These are phyloP conservation scores for Lycopodina hypogea DNA, from an alignment of 37 sponge, comb jelly and placozoan species.

Conservation along the genomic window DNA sequence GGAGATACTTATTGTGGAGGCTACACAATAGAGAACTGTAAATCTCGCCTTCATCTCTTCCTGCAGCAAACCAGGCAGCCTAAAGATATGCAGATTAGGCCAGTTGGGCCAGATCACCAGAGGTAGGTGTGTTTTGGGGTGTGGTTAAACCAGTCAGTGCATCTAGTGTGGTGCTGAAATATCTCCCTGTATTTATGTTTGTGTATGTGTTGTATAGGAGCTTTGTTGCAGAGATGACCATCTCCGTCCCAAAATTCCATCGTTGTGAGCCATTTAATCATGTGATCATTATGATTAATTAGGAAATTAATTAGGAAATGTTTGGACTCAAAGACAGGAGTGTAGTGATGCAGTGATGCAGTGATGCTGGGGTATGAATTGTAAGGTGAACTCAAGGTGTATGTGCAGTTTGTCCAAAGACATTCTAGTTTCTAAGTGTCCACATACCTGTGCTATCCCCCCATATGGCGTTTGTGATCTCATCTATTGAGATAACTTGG, in stretches of 20 bases:
- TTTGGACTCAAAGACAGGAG: too few species aligned
- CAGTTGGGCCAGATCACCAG: constrained; percentile 58
- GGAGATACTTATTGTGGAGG: constrained; percentile 33
- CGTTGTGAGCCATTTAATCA: constrained; percentile 42
- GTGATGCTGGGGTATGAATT: too few species aligned
- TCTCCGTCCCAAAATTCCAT: constrained; percentile 47
- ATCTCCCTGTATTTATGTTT: not conserved
- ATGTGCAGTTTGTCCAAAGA: too few species aligned
- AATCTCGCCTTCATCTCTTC: constrained; percentile 63
- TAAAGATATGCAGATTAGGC: constrained; percentile 58
- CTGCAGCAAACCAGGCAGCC: constrained; percentile 74
- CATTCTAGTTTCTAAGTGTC: too few species aligned
- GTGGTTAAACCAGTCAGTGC: not conserved
- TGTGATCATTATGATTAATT: too few species aligned
- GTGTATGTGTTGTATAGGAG: constrained; percentile 19
- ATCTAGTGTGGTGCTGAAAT: not conserved
- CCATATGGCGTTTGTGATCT: too few species aligned
- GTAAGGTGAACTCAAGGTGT: too few species aligned
- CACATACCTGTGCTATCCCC: too few species aligned
- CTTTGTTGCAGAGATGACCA: constrained; percentile 57
- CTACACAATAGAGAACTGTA: constrained; percentile 63
- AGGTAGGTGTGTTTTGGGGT: constrained; percentile 21
- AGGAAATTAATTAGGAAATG: too few species aligned
- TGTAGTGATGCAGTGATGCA: too few species aligned
- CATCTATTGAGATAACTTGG: too few species aligned